Evolutionary conservation across 2,888 invertebrate genomes (phyloP).

Genomic region (Papilio demoleus): DNA sequence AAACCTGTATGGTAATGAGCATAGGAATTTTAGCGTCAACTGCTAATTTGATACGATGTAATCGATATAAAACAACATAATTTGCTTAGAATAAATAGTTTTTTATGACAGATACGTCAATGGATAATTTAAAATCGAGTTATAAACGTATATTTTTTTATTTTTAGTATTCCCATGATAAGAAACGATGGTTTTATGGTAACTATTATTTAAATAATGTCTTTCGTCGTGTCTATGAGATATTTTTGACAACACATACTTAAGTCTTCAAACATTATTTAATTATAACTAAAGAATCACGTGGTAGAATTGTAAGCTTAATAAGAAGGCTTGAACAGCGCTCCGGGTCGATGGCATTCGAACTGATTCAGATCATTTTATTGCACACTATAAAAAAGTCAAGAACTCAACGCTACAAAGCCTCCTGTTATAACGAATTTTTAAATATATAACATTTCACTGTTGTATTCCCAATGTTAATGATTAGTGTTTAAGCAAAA

Average conservation of each 20-base stretch:
- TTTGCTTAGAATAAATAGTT: not conserved
- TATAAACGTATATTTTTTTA: not conserved
- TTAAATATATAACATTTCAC: not conserved
- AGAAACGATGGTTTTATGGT: not conserved
- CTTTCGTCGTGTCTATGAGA: not conserved
- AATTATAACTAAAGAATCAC: constrained; percentile 48
- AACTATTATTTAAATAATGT: not conserved
- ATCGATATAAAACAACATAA: not conserved
- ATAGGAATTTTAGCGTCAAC: not conserved
- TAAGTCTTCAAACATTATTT: too few relatives aligned
- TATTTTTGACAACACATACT: too few relatives aligned
- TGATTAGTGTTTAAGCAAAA: too few relatives aligned
- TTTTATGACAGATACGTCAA: not conserved
- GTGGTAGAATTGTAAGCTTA: constrained; percentile 57
- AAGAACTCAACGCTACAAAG: constrained; percentile 43
- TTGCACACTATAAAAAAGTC: constrained; percentile 58
- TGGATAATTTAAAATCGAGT: not conserved
- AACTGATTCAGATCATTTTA: constrained; percentile 60
- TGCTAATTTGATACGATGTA: not conserved
- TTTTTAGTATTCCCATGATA: not conserved
- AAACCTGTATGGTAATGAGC: constrained; percentile 1
- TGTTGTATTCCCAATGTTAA: too few relatives aligned
- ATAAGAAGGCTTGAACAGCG: constrained; percentile 51
- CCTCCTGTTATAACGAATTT: constrained; percentile 21
- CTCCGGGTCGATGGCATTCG: constrained; percentile 57